These are phyloP conservation scores for Microctenopoma stevenorrisi DNA, from an alignment of 2,797 vertebrate genomes.

Conservation along the genomic window DNA sequence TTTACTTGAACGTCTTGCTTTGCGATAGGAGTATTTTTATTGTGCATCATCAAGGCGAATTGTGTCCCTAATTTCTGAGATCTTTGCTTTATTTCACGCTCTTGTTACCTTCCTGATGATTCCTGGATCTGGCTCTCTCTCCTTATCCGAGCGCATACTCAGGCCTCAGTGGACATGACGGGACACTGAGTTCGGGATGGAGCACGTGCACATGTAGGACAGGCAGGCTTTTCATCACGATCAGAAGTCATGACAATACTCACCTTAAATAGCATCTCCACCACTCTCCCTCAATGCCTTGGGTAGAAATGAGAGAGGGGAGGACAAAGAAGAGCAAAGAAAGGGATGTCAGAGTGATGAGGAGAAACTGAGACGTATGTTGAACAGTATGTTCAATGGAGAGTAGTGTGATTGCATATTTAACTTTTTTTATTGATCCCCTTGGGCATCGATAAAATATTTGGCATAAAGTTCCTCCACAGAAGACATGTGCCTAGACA, in stretches of 20 bases:
- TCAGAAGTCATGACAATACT: constrained; percentile 10
- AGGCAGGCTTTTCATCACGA: constrained; percentile 7
- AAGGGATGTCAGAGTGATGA: neutral
- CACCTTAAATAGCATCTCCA: constrained; percentile 13
- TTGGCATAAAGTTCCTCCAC: too few relatives aligned
- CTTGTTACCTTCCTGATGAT: neutral
- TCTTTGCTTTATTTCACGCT: neutral
- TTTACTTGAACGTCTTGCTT: constrained; percentile 7
- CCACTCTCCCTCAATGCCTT: constrained; percentile 1
- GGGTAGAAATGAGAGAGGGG: constrained; percentile 20
- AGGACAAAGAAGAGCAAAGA: neutral
- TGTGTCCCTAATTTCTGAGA: constrained; percentile 23
- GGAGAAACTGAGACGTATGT: neutral
- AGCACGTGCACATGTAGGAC: neutral
- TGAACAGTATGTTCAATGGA: too few relatives aligned
- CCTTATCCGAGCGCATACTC: neutral
- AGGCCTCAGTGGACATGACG: constrained; percentile 24
- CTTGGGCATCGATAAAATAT: too few relatives aligned
- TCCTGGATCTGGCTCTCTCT: neutral
- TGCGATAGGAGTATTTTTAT: constrained; percentile 20
- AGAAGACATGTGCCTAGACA: too few relatives aligned
- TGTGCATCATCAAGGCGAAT: neutral
- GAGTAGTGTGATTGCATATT: too few relatives aligned
- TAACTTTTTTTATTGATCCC: too few relatives aligned
- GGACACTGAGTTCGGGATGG: constrained; percentile 30